Evolutionary conservation across 2,113 vertebrate genomes (phyloP).

Genomic region (Ahaetulla prasina): DNA sequence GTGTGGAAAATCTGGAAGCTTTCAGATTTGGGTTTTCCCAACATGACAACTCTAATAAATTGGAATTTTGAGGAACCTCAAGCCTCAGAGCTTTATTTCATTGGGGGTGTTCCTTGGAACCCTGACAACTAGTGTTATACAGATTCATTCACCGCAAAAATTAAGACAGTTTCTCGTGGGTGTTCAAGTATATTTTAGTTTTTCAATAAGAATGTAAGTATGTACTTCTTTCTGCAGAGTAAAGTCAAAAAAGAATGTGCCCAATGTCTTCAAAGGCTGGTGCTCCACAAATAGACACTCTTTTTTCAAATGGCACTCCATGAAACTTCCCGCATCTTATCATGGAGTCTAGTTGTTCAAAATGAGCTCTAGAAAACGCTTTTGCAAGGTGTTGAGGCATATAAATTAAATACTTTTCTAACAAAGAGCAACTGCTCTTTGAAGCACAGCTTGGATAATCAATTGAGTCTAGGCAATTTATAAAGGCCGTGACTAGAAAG

Average conservation of each 20-base stretch:
- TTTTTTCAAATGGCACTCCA: background rate
- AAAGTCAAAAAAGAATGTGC: background rate
- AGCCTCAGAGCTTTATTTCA: no score
- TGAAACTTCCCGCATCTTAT: background rate
- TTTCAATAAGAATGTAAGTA: background rate
- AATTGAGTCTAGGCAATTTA: background rate
- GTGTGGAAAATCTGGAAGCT: no score
- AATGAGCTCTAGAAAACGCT: background rate
- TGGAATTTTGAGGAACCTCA: no score
- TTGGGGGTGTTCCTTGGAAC: no score
- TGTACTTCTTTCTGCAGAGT: background rate
- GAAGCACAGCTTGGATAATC: background rate
- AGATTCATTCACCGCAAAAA: background rate
- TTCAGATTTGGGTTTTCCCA: no score
- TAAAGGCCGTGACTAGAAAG: background rate
- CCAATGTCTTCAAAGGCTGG: no score
- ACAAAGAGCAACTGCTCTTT: background rate
- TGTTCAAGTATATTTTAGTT: background rate
- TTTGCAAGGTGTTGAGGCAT: background rate
- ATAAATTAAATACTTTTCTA: background rate
- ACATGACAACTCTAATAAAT: no score
- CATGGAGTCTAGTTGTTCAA: background rate
- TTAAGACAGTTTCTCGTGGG: background rate
- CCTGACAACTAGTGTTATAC: no score
- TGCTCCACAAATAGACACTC: background rate